These are phyloP conservation scores for Chaetura pelagica DNA, from an alignment of 2,113 vertebrate species.

Conservation along the genomic window DNA sequence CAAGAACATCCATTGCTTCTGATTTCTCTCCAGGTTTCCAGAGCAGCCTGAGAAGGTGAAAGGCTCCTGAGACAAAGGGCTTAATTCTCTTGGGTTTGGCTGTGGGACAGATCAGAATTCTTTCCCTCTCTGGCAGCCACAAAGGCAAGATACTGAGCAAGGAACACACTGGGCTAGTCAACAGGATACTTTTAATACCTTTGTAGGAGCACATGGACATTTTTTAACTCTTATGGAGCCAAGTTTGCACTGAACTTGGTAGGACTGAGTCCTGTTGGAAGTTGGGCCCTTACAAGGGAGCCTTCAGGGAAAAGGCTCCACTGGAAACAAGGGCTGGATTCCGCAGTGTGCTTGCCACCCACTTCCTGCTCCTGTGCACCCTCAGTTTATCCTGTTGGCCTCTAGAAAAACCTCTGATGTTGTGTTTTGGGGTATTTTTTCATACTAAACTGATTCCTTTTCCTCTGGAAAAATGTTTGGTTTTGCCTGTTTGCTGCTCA, in stretches of 20 bases:
- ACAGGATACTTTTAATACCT: constrained; percentile 19
- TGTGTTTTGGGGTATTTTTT: background rate
- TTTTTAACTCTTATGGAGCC: background rate
- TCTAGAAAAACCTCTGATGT: background rate
- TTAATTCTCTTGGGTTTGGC: constrained; percentile 47
- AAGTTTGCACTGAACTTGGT: background rate
- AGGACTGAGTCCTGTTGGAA: background rate
- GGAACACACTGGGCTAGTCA: background rate
- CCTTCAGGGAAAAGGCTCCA: background rate
- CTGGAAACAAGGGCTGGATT: background rate
- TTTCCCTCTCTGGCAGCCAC: constrained; percentile 59
- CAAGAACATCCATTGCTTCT: background rate
- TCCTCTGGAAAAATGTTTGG: background rate
- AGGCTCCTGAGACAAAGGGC: constrained; percentile 59
- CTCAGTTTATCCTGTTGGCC: background rate
- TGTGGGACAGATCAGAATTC: constrained; percentile 32
- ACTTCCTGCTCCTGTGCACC: background rate
- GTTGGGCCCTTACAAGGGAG: background rate
- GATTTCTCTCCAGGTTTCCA: constrained; percentile 31
- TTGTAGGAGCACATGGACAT: background rate
- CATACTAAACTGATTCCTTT: background rate
- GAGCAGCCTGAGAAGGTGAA: constrained; percentile 50
- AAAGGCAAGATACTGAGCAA: background rate
- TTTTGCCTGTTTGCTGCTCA: background rate
- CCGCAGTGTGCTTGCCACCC: background rate